Percentiles rank a stretch among this genome's conserved stretches.
These are phyloP conservation scores for Haemorhous mexicanus DNA, from an alignment of 2,113 vertebrate species.

Conservation along the genomic window DNA sequence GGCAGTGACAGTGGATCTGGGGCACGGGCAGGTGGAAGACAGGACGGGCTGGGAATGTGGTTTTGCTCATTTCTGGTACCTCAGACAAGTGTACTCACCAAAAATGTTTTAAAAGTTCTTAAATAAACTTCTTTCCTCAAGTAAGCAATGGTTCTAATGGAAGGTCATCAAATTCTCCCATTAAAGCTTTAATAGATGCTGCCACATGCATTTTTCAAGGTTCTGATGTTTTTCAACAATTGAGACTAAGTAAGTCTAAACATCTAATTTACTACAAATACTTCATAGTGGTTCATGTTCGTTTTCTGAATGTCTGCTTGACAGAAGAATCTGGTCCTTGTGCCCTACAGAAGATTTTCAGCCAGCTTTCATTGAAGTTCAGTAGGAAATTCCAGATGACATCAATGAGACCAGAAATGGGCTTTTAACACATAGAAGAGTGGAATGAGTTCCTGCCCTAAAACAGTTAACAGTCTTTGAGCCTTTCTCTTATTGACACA, in stretches of 20 bases:
- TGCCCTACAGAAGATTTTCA: background rate
- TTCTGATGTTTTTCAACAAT: background rate
- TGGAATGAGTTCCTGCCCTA: conserved; percentile 14
- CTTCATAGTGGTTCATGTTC: background rate
- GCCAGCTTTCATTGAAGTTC: background rate
- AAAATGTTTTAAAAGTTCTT: background rate
- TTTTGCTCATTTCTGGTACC: conserved; percentile 57
- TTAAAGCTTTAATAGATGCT: background rate
- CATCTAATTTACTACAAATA: background rate
- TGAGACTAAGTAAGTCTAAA: background rate
- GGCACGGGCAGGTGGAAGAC: background rate
- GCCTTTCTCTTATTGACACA: background rate
- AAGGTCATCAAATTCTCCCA: background rate
- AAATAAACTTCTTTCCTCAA: background rate
- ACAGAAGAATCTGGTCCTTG: background rate
- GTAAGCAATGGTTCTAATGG: background rate
- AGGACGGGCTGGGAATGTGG: background rate
- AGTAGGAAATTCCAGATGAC: background rate
- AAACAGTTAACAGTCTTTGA: background rate
- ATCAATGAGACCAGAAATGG: conserved; percentile 48
- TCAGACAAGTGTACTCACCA: background rate
- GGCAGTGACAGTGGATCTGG: background rate
- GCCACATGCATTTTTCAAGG: background rate
- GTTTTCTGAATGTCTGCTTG: background rate
- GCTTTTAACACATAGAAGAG: background rate